Percentiles rank a stretch among this genome's conserved stretches.
Conservation (phyloP, 2,797 vertebrate genomes). For the Scarus forsteni region DNA sequence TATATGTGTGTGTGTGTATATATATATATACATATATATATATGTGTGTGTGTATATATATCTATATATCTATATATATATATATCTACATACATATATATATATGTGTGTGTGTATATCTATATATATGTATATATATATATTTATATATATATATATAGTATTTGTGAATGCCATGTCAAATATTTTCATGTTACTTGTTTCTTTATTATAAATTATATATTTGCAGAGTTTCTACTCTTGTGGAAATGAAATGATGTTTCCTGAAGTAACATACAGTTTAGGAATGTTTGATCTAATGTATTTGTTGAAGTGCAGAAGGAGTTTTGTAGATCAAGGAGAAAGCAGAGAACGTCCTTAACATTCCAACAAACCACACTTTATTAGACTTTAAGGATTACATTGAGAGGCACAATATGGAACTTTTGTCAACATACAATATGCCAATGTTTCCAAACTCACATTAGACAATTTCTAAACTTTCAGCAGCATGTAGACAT, state of each 20-base stretch:
- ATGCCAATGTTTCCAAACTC: no score
- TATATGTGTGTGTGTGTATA: no score
- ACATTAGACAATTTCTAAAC: no score
- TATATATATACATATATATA: neutral
- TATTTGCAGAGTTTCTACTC: conserved; percentile 32
- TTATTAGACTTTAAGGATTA: no score
- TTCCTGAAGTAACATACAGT: neutral
- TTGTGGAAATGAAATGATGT: neutral
- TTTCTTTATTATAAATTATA: conserved; percentile 33
- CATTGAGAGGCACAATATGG: no score
- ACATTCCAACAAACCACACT: neutral
- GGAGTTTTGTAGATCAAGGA: conserved; percentile 1
- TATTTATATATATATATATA: conserved; percentile 16
- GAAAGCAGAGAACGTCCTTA: conserved; percentile 15
- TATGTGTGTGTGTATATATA: conserved; percentile 8
- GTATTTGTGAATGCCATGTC: conserved; percentile 42
- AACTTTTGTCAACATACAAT: no score
- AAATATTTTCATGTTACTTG: conserved; percentile 26
- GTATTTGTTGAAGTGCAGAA: conserved; percentile 11
- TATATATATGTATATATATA: conserved; percentile 7
- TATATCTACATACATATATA: neutral
- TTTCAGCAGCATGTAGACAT: no score
- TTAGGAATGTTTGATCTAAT: neutral
- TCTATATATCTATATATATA: conserved; percentile 10
- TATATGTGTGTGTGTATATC: conserved; percentile 1